Evolutionary conservation across 2,113 vertebrate species (phyloP).

Genomic region (Sorex araneus): DNA sequence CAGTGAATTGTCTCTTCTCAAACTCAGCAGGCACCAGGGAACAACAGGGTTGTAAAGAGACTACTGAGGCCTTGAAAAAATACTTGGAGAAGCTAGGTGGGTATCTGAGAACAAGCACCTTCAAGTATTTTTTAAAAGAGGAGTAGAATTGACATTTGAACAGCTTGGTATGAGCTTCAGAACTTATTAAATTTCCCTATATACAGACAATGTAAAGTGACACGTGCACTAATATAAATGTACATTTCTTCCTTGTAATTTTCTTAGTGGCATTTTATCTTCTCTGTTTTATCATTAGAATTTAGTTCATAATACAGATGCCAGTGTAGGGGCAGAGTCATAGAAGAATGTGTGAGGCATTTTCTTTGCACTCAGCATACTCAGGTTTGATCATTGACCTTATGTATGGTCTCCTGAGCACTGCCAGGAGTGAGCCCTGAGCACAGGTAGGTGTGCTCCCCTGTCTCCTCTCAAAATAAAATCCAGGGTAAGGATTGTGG

Average conservation of each 20-base stretch:
- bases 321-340: too few species aligned
- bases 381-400: too few species aligned
- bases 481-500: accelerated
- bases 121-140: background rate
- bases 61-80: background rate
- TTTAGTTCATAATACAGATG: background rate
- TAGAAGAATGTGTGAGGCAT: too few species aligned
- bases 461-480: background rate
- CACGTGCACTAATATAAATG: background rate
- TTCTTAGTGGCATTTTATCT: background rate
- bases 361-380: too few species aligned
- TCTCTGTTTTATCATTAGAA: background rate
- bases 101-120: constrained; percentile 6
- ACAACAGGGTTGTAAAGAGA: background rate
- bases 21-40: background rate
- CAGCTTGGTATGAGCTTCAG: too few species aligned
- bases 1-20: background rate
- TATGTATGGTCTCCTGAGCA: too few species aligned
- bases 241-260: background rate
- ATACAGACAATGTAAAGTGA: background rate
- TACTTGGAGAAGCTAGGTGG: background rate
- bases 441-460: background rate
- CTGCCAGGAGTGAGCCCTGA: too few species aligned
- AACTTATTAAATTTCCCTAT: background rate
- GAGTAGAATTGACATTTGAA: background rate